Percentiles rank a stretch among this genome's conserved stretches.
Evolutionary conservation across 2,888 invertebrate genomes (phyloP).

Genomic region (Tinea trinotella): DNA sequence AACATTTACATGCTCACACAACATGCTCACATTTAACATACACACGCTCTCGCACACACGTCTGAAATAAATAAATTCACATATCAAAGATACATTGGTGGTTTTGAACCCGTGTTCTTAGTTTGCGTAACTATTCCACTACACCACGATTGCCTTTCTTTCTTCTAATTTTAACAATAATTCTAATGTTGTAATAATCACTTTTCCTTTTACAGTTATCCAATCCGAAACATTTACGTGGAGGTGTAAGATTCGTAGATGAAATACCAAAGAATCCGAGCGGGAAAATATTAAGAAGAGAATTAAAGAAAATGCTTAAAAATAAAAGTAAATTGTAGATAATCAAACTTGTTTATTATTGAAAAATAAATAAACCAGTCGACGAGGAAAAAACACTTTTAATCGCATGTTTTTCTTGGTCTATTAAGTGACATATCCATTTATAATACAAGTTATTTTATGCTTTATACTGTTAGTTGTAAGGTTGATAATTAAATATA

Average conservation of each 20-base stretch:
- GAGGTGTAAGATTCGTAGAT: slow-evolving; percentile 78
- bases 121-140: no score
- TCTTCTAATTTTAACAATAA: no score
- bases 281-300: slow-evolving; percentile 81
- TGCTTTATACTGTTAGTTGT: neutral
- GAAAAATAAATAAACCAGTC: slow-evolving; percentile 31
- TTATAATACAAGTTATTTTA: neutral
- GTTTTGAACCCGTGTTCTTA: no score
- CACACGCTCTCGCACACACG: no score
- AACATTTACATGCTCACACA: no score
- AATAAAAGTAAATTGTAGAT: slow-evolving; percentile 12
- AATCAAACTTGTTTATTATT: neutral
- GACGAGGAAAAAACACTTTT: slow-evolving; percentile 32
- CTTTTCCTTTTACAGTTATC: slow-evolving; percentile 57
- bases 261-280: slow-evolving; percentile 81
- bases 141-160: no score
- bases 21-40: no score
- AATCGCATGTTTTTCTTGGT: neutral
- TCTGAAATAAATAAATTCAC: no score
- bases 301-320: slow-evolving; percentile 42
- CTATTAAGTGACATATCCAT: neutral
- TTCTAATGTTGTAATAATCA: no score
- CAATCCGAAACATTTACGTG: slow-evolving; percentile 79
- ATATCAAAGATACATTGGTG: no score
- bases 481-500: neutral